Conservation (phyloP, 2,113 vertebrate genomes). For the Microcebus murinus region DNA sequence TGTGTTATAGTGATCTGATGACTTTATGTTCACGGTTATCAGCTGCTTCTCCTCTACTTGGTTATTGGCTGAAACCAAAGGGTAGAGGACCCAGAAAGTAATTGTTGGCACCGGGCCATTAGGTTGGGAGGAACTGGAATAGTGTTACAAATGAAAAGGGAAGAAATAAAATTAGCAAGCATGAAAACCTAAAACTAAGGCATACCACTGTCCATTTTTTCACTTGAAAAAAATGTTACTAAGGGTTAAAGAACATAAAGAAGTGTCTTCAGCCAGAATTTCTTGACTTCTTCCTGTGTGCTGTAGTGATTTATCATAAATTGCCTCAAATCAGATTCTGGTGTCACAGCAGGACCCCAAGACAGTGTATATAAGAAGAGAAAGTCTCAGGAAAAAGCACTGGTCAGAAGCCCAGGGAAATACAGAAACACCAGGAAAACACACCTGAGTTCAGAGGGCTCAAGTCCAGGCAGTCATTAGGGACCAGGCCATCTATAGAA, state of each 20-base stretch:
- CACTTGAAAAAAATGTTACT: background rate
- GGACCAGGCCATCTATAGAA: background rate
- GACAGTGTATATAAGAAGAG: background rate
- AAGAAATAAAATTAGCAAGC: slow-evolving; percentile 12
- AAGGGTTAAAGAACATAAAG: background rate
- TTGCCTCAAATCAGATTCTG: background rate
- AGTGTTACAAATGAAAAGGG: slow-evolving; percentile 7
- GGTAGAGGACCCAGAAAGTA: background rate
- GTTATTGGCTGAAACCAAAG: background rate
- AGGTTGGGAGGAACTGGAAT: background rate
- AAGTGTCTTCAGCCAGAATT: background rate
- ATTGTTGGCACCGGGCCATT: background rate
- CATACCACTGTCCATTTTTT: background rate
- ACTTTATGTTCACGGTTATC: slow-evolving; percentile 12
- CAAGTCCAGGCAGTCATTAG: background rate
- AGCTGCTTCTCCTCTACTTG: background rate
- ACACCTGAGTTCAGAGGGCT: background rate
- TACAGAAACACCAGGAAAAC: background rate
- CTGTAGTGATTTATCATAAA: background rate
- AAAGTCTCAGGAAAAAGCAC: background rate
- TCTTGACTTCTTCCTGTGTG: background rate
- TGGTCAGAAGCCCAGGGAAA: background rate
- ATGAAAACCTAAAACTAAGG: background rate
- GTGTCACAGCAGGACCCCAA: background rate
- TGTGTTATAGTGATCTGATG: background rate